Base-by-base conservation (phyloP, 2,888 invertebrate species). In the Drosophila neotestacea region DNA sequence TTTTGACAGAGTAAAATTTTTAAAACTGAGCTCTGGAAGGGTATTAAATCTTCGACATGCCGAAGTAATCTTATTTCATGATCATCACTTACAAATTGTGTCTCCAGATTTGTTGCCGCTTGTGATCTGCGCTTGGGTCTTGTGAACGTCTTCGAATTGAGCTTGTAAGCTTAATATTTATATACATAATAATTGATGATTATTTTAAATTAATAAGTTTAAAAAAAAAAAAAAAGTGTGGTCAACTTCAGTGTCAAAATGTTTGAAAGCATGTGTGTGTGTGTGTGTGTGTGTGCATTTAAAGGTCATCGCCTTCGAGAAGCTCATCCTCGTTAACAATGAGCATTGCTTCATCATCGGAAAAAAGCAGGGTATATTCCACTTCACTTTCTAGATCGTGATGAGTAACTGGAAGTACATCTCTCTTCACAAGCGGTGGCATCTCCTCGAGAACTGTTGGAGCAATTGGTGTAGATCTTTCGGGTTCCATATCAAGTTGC, bases 121-220 rank as follows among this genome's bases (percentile, higher is more conserved):
- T 75, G 77, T 48, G 84, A 76, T 82, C 91, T 90, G 65, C 92
- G 88, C 77, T 92, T 92, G 16, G 93, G 91, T 56, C 93, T 89
- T 67, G 93, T 93, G 70, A 92, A 93, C 66, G 93, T 93, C 87
- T 92, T 91, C 55, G 92, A 92, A 71, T 92, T 92, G 66, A 91
- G 77, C 85, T 91, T 92, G 73, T 90, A 89, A 55, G 88, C 92
- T 92, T 76, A 50, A 79, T 28, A 55, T 9, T 47, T 34, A 39
- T 22, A 10, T 44, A 44, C 16, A 16, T 22, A 42, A 16, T 22
- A 42, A 47, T 67, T 75, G 22, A 34, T 30, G 11, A 42, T 55
- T 39, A 52, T 16, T 42, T 36, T 22, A 13, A 34, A 30, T 41
- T 41, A 16, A 7, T 27, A 28, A 4, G 22, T 27, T 5, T 7